Evolutionary conservation across 2,888 invertebrate genomes (phyloP), one percentile per base, ranked within the genome.

Genomic region (Pachydiplax longipennis): DNA sequence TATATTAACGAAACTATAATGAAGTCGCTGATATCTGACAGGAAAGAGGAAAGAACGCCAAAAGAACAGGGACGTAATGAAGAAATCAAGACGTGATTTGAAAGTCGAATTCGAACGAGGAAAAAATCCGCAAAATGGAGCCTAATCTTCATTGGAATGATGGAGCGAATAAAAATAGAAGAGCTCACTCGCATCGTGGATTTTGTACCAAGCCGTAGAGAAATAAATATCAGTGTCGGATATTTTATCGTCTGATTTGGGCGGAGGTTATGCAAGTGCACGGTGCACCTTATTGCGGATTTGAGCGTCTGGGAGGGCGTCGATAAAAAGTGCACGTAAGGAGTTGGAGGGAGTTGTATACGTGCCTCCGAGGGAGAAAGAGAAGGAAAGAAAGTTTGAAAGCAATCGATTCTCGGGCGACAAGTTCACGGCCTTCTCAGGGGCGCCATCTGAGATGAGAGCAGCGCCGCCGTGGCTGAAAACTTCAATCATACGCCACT

Each of bases 381-480:
- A 82, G 44, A 44, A 83, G 18, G 83, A 31, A 58, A 35, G 31
- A 83, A 22, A 73, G 73, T 73, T 73, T 73, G 35, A 58, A 83
- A 58, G 58, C 58, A 83, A 83, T 58, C 53, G 83, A 83, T 53
- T 83, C 31, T 53, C 31, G 83, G 53, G 83, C 53, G 83, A 83
- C 83, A 83, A 83, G 83, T 83, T 83, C 83, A 83, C 58, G 83
- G 83, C 83, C 58, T 83, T 83, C 83, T 48, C 53, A 58, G 58
- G 58, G 83, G 83, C 83, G 83, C 83, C 83, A 83, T 58, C 83
- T 58, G 58, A 83, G 83, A 58, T 5, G 83, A 48, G 53, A 31
- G 18, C 83, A 73, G 83, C 83, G 83, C 83, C 83, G 58, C 58
- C 31, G 53, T 53, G 35, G 83, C 53, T 22, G 53, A 53, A 83